phyloP scores from a whole-genome alignment of 2,888 invertebrate species.

The Allophyes oxyacanthae region DNA sequence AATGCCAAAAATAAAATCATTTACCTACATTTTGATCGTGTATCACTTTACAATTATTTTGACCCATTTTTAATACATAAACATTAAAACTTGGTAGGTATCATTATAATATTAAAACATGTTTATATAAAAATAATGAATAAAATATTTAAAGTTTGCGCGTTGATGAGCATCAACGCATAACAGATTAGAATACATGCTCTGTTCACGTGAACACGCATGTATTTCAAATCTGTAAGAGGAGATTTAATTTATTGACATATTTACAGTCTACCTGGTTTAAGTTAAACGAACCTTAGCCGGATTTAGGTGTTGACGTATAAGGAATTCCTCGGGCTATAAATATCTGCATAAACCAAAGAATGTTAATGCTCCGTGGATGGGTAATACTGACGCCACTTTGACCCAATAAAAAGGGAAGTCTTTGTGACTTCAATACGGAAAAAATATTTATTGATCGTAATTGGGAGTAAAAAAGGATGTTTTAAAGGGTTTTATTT shows the following conservation, averaged over 20 bases:
- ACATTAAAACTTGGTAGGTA: not conserved
- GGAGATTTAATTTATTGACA: constrained; percentile 3
- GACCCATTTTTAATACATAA: constrained; percentile 9
- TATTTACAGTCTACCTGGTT: constrained; percentile 10
- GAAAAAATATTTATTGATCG: constrained; percentile 9
- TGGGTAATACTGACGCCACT: constrained; percentile 32
- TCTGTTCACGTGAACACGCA: constrained; percentile 7
- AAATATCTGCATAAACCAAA: constrained; percentile 37
- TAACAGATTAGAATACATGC: no score
- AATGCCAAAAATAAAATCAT: constrained; percentile 17
- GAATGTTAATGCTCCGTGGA: constrained; percentile 31
- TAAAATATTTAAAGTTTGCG: not conserved
- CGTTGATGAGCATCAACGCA: no score
- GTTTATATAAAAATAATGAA: no score
- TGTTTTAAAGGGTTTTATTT: not conserved
- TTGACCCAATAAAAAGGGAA: constrained; percentile 26
- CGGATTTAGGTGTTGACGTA: constrained; percentile 27
- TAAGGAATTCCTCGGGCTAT: constrained; percentile 18
- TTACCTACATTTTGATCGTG: constrained; percentile 34
- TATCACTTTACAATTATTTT: constrained; percentile 8
- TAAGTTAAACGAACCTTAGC: constrained; percentile 41
- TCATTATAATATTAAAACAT: not conserved
- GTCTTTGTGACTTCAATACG: constrained; percentile 16
- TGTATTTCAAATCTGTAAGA: constrained; percentile 10
- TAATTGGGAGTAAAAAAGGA: constrained; percentile 27